These are phyloP conservation scores for Theonella swinhoei DNA, from an alignment of 37 sponge, comb jelly and placozoan genomes.

Conservation along the genomic window DNA sequence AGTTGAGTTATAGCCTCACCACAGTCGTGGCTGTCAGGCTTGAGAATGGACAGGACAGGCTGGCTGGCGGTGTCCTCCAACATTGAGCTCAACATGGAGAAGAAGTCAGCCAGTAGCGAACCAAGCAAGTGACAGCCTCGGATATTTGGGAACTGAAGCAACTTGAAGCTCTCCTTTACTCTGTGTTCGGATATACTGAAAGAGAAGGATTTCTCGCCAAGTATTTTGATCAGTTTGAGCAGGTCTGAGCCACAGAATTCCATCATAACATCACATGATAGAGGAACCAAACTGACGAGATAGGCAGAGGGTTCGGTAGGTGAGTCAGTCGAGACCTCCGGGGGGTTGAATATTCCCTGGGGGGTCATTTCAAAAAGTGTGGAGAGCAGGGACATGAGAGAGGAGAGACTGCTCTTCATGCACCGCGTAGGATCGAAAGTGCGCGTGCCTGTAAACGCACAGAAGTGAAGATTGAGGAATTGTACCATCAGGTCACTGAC, in stretches of 20 bases:
- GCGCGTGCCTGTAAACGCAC: slow-evolving; percentile 52
- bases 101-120: slow-evolving; percentile 35
- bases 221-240: not conserved
- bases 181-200: slow-evolving; percentile 6
- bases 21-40: not conserved
- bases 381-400: slow-evolving; percentile 2
- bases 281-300: not conserved
- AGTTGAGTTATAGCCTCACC: too few species aligned
- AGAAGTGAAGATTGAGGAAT: slow-evolving; percentile 42
- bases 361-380: slow-evolving; percentile 12
- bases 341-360: not conserved
- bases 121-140: slow-evolving; percentile 34
- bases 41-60: slow-evolving; percentile 2
- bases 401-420: slow-evolving; percentile 58
- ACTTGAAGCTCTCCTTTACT: slow-evolving; percentile 12
- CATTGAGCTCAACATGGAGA: slow-evolving; percentile 23
- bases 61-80: slow-evolving; percentile 15
- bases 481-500: slow-evolving; percentile 19
- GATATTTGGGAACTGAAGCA: slow-evolving; percentile 8
- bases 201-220: slow-evolving; percentile 17
- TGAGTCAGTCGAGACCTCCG: not conserved
- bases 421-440: slow-evolving; percentile 54
- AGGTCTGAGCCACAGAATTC: slow-evolving; percentile 33
- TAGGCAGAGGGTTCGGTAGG: not conserved
- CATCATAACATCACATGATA: slow-evolving; percentile 33